These are phyloP conservation scores for Meriones psammophilus DNA, from an alignment of 2,797 vertebrate species.

Conservation along the genomic window DNA sequence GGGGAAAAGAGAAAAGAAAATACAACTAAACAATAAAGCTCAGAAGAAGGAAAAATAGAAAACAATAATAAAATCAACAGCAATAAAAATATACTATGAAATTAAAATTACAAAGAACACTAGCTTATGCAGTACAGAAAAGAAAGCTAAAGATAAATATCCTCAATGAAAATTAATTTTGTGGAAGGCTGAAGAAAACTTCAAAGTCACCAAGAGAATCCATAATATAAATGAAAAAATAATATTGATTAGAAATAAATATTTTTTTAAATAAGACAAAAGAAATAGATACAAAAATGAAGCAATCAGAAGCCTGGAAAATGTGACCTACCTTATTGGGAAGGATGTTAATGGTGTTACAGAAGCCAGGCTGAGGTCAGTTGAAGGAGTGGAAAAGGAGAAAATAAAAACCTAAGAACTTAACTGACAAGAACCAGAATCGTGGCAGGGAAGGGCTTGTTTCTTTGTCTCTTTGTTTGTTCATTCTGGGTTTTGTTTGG, in stretches of 20 bases:
- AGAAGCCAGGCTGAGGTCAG: constrained; percentile 2
- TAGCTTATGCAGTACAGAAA: not conserved
- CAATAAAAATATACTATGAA: not conserved
- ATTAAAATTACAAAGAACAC: not conserved
- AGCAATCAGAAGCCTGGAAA: not conserved
- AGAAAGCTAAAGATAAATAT: constrained; percentile 36
- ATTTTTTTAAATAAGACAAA: constrained; percentile 21
- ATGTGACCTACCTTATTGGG: not conserved
- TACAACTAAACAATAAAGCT: not conserved
- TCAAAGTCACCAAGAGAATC: not conserved
- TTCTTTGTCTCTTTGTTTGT: not conserved
- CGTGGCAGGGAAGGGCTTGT: not conserved
- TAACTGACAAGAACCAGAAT: not conserved
- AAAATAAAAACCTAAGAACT: constrained; percentile 5
- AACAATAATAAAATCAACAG: not conserved
- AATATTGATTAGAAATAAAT: constrained; percentile 12
- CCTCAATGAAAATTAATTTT: constrained; percentile 30
- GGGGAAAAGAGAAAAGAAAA: not conserved
- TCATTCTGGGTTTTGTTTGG: not conserved
- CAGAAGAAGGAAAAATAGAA: not conserved
- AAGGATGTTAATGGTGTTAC: not conserved
- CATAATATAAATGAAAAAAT: constrained; percentile 37
- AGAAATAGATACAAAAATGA: not conserved
- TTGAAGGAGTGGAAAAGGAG: constrained; percentile 37
- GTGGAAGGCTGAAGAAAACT: not conserved